Evolutionary conservation across 2,888 invertebrate genomes (phyloP).

Genomic region (Toxonevra muliebris): DNA sequence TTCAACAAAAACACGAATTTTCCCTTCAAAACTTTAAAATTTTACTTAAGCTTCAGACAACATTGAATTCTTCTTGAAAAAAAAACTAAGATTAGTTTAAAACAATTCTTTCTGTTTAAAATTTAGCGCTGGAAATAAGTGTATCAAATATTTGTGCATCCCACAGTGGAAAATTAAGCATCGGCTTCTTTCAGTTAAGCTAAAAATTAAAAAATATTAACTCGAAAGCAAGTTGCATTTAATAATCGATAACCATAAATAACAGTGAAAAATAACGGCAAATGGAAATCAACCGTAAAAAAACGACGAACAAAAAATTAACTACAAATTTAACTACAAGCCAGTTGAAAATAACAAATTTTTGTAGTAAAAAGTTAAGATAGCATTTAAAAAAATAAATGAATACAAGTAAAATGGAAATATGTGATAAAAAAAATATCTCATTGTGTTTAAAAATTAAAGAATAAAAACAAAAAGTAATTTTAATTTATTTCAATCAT

Average conservation of each 20-base stretch:
- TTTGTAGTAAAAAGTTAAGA: too few relatives aligned
- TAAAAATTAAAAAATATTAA: slow-evolving; percentile 39
- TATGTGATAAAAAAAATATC: too few relatives aligned
- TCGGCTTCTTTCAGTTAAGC: slow-evolving; percentile 50
- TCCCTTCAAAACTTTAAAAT: too few relatives aligned
- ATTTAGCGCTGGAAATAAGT: slow-evolving; percentile 21
- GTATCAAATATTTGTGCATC: background rate
- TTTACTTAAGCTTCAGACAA: background rate
- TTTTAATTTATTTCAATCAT: slow-evolving; percentile 6
- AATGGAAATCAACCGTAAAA: slow-evolving; percentile 25
- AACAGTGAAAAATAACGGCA: slow-evolving; percentile 24
- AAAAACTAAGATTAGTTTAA: background rate
- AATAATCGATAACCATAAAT: slow-evolving; percentile 4
- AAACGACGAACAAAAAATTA: slow-evolving; percentile 8
- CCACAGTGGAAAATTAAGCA: slow-evolving; percentile 36
- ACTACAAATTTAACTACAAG: slow-evolving; percentile 23
- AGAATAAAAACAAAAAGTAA: background rate
- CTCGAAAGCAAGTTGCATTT: slow-evolving; percentile 47
- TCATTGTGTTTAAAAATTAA: too few relatives aligned
- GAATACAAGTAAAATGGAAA: too few relatives aligned
- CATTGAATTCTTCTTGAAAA: background rate
- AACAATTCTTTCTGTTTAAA: background rate
- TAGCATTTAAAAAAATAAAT: too few relatives aligned
- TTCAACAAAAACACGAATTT: too few relatives aligned
- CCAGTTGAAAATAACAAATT: too few relatives aligned